Base-by-base conservation (phyloP, 2,888 invertebrate species). In the Andrena chrysosceles region DNA sequence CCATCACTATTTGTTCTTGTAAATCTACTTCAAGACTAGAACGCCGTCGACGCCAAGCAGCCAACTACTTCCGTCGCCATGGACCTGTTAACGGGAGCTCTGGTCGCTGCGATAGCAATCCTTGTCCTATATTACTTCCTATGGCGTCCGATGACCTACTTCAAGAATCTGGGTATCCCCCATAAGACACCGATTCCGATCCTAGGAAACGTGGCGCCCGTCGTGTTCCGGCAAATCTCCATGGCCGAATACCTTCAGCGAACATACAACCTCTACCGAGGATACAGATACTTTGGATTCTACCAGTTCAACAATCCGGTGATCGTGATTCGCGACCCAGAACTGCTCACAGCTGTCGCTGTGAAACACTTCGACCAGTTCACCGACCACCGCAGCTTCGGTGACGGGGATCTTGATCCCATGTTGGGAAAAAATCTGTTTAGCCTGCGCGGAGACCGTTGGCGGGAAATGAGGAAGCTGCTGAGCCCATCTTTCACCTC, bases 361-460 rank as follows among this genome's bases (percentile, higher is more conserved):
- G 87, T 91, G n/a, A 91, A 92, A 60, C 88, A 88, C 68, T 93
- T 93, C 69, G 91, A 93, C 2, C 85, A 88, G 49, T 92, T 92
- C 42, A 84, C 88, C 1, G 90, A 93, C 73, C 92, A 91, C 67
- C 78, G 80, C 3, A 69, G 74, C 2, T 87, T 92, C 66, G 69
- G 90, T 8, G 84, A 87, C 54, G 90, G 90, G 16, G 13, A 13
- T 0, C 52, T 64, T 13, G 90, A 90, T 4, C 88, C 87, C 0
- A 13, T 91, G 0, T 85, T 92, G 33, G 86, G 73, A 2, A 89
- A 87, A 0, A 87, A 89, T 35, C 68, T 91, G 0, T 89, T 91
- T 54, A 81, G 79, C 0, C 66, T 91, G 0, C 77, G 71, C 1
- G 95, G 95, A 13, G 94, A 95, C n/a, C 8, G 20, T 3, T 54